Evolutionary conservation across 2,888 invertebrate genomes (phyloP), one percentile per base, ranked within the genome.

Genomic region (Cynaeus angustus): DNA sequence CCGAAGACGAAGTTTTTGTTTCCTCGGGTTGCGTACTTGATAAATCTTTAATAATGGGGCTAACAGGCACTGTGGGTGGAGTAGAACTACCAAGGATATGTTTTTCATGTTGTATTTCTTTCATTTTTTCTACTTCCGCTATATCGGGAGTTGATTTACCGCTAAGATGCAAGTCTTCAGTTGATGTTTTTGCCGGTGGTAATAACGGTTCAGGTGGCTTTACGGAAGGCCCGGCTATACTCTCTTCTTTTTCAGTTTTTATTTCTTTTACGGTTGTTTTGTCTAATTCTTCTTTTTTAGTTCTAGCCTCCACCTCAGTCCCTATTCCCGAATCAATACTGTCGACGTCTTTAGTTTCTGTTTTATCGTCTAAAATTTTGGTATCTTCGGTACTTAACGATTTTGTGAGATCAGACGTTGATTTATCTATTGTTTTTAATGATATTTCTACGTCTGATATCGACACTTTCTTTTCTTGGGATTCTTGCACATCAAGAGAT

Each of bases 61-160:
- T 91, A 0, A 91, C 91, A 16, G 91, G 91, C 6, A 89, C 91
- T 16, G 91, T 91, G 41, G 91, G 91, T 68, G 91, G 91, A 26
- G 91, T 91, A 68, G 89, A 86, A 26, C 86, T 86, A 73, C 88
- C 85, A 13, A 80, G 80, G 74, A 82, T 80, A 77, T 83, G 80
- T 78, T 81, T 81, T 55, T 77, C 76, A 58, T 81, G 81, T 66
- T 81, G 77, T 46, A 78, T 75, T 73, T 82, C 81, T 66, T 79
- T 80, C 59, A 78, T 74, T 69, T 79, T 78, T 61, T 79, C 79
- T 8, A 81, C 74, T 43, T 81, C 81, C 6, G 80, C 79, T 43
- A 82, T 81, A 55, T 83, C 83, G 10, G 83, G 82, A 33, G 82
- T 82, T 30, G 82, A 82, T 77, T 83, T 83, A 26, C 82, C 81